Conservation (phyloP, 2,888 invertebrate genomes). For the Antheraea assamensis region DNA sequence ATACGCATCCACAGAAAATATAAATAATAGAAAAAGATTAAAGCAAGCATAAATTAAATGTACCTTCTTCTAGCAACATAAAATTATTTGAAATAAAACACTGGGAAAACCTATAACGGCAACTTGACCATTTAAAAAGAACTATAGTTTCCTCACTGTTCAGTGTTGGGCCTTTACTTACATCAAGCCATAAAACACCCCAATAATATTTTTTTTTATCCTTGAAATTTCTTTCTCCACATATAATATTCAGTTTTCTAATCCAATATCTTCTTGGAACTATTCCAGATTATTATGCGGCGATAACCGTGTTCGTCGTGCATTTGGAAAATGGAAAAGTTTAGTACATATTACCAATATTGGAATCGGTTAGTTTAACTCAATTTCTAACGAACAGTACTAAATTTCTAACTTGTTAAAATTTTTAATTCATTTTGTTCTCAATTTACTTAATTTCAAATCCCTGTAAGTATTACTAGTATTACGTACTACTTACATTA, state of each 20-base stretch:
- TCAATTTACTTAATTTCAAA: not conserved
- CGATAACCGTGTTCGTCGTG: slow-evolving; percentile 3
- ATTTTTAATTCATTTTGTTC: not conserved
- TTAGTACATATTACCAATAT: not conserved
- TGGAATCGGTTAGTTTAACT: slow-evolving; percentile 4
- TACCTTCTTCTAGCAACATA: too few species aligned
- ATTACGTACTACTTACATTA: too few species aligned
- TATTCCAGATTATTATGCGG: slow-evolving; percentile 16
- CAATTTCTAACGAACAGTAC: not conserved
- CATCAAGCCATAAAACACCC: too few species aligned
- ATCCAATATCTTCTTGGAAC: slow-evolving; percentile 21
- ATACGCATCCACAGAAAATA: too few species aligned
- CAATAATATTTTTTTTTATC: not conserved
- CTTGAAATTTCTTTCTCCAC: slow-evolving; percentile 17
- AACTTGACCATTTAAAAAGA: too few species aligned
- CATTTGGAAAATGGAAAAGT: slow-evolving; percentile 11
- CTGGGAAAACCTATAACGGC: too few species aligned
- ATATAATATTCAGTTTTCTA: slow-evolving; percentile 19
- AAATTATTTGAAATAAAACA: too few species aligned
- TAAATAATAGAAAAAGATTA: too few species aligned
- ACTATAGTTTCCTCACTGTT: too few species aligned
- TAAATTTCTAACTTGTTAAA: not conserved
- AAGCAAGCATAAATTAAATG: too few species aligned
- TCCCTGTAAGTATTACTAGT: too few species aligned
- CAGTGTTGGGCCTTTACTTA: too few species aligned